Conservation (phyloP, 2,797 vertebrate species). For the Sebastes iracundus region DNA sequence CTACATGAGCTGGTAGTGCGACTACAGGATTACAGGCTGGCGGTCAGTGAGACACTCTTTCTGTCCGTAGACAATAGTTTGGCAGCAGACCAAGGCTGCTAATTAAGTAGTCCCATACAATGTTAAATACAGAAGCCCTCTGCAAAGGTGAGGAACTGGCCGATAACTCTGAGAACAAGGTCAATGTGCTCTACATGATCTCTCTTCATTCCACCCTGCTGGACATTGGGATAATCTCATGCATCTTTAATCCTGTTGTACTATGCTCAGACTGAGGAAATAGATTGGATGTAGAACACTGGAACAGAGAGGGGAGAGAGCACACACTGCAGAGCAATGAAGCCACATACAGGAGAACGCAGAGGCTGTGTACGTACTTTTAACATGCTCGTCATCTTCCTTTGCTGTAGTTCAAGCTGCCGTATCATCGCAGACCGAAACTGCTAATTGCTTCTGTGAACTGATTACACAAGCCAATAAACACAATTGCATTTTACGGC, state of each 20-base stretch:
- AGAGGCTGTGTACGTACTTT: not conserved
- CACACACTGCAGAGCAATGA: conserved; percentile 22
- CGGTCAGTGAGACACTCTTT: conserved; percentile 6
- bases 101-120: conserved; percentile 56
- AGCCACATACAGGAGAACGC: not conserved
- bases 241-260: conserved; percentile 74
- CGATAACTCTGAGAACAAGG: conserved; percentile 65
- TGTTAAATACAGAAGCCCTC: conserved; percentile 66
- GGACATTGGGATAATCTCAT: conserved; percentile 71
- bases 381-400: conserved; percentile 27
- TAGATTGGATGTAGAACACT: conserved; percentile 42
- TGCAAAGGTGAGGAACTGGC: conserved; percentile 51
- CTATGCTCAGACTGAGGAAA: conserved; percentile 44
- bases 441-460: conserved; percentile 36
- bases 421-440: conserved; percentile 1
- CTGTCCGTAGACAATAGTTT: conserved; percentile 40
- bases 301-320: conserved; percentile 8
- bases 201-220: conserved; percentile 59
- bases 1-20: not conserved
- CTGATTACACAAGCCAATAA: conserved; percentile 32
- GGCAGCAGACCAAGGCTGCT: conserved; percentile 41
- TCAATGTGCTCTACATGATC: conserved; percentile 64
- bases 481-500: conserved; percentile 11
- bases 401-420: conserved; percentile 3
- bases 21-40: not conserved